A percentile compares a stretch with the other conserved stretches of the same genome.
Conservation (phyloP, 1,140 invertebrate genomes). For the Atta colombica region DNA sequence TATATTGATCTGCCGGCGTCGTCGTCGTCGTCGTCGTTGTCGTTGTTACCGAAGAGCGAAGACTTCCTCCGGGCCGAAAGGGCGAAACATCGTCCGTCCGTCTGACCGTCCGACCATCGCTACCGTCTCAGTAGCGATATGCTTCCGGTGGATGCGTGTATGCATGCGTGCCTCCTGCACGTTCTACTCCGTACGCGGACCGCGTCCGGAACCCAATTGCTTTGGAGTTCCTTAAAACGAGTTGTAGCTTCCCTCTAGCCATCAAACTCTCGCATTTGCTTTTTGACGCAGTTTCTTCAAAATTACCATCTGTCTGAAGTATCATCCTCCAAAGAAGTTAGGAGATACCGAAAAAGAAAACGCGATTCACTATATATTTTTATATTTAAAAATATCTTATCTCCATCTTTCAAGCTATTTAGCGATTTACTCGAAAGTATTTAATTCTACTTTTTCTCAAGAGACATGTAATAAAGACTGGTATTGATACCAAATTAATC, state of each 20-base stretch:
- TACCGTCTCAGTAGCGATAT: background rate
- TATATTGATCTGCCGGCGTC: constrained; percentile 74
- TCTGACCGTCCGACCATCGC: background rate
- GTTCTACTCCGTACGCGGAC: background rate
- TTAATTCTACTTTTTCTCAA: background rate
- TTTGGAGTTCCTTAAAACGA: background rate
- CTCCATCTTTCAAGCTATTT: background rate
- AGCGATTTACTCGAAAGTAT: background rate
- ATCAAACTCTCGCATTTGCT: background rate
- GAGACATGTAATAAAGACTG: too few relatives aligned
- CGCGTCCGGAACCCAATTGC: background rate
- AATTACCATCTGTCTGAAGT: background rate
- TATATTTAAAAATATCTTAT: background rate
- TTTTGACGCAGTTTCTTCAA: background rate
- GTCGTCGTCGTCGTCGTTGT: constrained; percentile 65
- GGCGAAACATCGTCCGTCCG: constrained; percentile 32
- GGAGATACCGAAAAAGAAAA: background rate
- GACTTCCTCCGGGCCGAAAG: constrained; percentile 68
- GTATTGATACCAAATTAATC: background rate
- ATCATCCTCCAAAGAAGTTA: background rate
- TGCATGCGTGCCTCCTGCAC: background rate
- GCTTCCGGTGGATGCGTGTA: background rate
- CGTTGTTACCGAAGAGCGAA: constrained; percentile 73
- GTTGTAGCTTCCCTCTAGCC: background rate
- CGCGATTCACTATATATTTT: background rate